A percentile compares a stretch with the other conserved stretches of the same genome.
phyloP scores from a whole-genome alignment of 1,140 invertebrate species.

The Homarus americanus region DNA sequence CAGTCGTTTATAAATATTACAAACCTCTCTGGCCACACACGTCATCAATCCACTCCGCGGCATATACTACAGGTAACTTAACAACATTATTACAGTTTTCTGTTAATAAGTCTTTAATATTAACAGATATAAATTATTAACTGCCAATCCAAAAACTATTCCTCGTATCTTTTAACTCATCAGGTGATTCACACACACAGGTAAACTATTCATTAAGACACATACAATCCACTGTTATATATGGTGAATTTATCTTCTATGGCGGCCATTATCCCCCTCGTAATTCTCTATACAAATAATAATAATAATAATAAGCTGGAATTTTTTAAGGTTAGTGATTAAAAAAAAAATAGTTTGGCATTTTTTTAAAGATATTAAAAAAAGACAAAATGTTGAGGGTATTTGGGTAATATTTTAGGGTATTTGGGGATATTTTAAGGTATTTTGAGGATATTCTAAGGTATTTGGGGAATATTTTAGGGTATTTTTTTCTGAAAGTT shows the following conservation, averaged over 20 bases:
- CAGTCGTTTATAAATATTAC: neutral
- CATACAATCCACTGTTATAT: neutral
- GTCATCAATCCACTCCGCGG: neutral
- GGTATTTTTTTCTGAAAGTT: no score
- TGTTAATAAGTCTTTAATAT: neutral
- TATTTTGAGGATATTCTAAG: no score
- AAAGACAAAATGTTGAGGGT: neutral
- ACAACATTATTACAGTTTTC: no score
- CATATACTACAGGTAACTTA: neutral
- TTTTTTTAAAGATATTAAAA: neutral
- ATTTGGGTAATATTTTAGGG: no score
- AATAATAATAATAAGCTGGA: neutral
- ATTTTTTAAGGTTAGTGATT: neutral
- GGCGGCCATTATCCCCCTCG: neutral
- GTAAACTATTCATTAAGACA: no score
- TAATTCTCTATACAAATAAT: no score
- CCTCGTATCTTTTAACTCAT: no score
- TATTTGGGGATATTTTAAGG: no score
- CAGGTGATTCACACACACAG: no score
- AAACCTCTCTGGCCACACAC: neutral
- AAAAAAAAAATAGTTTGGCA: neutral
- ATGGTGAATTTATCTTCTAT: neutral
- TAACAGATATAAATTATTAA: neutral
- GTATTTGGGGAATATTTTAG: no score
- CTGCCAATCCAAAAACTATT: neutral